Base-by-base conservation (phyloP, 2,113 vertebrate species). In the Phainopepla nitens region DNA sequence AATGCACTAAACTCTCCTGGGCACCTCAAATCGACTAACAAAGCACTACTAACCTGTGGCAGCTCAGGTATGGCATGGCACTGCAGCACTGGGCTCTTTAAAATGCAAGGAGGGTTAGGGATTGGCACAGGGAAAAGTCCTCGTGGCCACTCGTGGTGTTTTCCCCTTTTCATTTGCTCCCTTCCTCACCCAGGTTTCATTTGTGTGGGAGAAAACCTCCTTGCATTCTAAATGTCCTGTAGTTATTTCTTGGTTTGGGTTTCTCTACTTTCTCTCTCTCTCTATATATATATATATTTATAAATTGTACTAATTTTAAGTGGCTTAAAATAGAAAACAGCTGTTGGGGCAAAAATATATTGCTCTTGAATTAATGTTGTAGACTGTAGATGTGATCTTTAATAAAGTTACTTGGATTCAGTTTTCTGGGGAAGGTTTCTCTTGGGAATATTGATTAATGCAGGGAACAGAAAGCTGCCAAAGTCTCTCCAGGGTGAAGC, bases 1-100 rank as follows among this genome's bases (percentile, higher is more conserved):
- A 98, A 98, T 91, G 98, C 98, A 96, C 97, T 98, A 98, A 98
- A 98, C 96, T 99, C 98, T 97, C 98, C 99, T 89, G 99, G 98
- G 98, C 98, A 99, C 98, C 98, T 98, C 98, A 99, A 99, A 99
- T 98, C 99, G 94, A 99, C 99, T 99, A 99, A 99, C 98, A 99
- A 99, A 99, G 97, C 98, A 97, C 98, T 99, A 99, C 99, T 99
- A 99, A 99, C 99, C 97, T 99, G 98, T 99, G 99, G 98, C 98
- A 98, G 96, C 98, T 99, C 99, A 99, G 99, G 99, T 99, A 99
- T 91, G 99, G 98, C 98, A 98, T 98, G 98, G 96, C 97, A 94
- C 64, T 28, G 78, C 77, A 66, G 65, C 87, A 35, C 25, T 20
- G 82, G 13, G 18, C 45, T 18, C 22, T 56, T 70, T 61, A 36